Percentiles rank a stretch among this genome's conserved stretches.
These are phyloP conservation scores for Penaeus vannamei DNA, from an alignment of 1,140 invertebrate genomes.

Conservation along the genomic window DNA sequence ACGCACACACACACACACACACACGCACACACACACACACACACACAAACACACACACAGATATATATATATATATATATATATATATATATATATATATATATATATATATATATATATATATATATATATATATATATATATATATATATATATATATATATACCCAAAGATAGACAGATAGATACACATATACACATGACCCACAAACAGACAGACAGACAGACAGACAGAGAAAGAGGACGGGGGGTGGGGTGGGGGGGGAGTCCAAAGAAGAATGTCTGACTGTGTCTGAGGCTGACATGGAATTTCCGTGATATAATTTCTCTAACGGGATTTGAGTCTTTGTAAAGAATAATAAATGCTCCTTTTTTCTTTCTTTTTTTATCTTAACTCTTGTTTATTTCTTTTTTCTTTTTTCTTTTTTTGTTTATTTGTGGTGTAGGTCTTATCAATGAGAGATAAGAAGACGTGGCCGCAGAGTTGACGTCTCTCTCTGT, in stretches of 20 bases:
- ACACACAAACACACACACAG: not conserved
- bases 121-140: not conserved
- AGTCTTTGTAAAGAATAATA: no score
- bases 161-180: not conserved
- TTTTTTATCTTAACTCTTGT: no score
- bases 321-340: no score
- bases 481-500: no score
- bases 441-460: no score
- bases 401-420: no score
- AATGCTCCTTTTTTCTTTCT: no score
- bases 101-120: not conserved
- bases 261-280: not conserved
- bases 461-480: no score
- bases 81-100: not conserved
- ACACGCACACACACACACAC: not conserved
- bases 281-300: not conserved
- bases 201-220: no score
- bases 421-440: no score
- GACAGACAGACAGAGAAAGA: no score
- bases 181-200: not conserved
- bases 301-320: not conserved
- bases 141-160: constrained; percentile 22
- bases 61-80: constrained; percentile 7
- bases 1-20: constrained; percentile 10
- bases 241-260: no score